Conservation (phyloP, 2,888 invertebrate genomes). For the Lacanobia oleracea region DNA sequence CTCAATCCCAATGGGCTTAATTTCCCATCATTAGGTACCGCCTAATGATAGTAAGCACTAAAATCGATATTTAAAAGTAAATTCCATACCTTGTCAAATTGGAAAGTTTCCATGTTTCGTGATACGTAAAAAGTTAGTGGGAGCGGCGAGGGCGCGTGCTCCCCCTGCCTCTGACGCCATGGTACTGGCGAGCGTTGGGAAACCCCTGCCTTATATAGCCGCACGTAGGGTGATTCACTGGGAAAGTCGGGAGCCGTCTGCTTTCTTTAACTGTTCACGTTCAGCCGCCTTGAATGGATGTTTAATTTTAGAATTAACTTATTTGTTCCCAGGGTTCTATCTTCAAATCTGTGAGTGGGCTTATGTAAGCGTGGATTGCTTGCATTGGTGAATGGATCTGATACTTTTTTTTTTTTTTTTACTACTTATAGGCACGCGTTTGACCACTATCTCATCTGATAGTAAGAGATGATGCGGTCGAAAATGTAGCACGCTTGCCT, state of each 20-base stretch:
- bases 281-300: slow-evolving; percentile 46
- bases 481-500: no score
- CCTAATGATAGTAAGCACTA: slow-evolving; percentile 43
- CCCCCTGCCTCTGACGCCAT: slow-evolving; percentile 53
- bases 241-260: slow-evolving; percentile 54
- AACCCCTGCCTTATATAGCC: slow-evolving; percentile 82
- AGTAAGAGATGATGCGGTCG: no score
- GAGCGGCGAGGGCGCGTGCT: slow-evolving; percentile 64
- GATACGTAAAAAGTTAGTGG: slow-evolving; percentile 85
- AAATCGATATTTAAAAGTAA: slow-evolving; percentile 43
- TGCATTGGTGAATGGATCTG: neutral
- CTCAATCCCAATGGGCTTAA: slow-evolving; percentile 27
- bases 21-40: slow-evolving; percentile 30
- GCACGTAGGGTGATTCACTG: slow-evolving; percentile 72
- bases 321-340: neutral
- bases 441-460: no score
- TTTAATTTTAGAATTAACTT: slow-evolving; percentile 52
- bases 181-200: slow-evolving; percentile 73
- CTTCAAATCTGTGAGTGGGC: neutral
- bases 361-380: neutral
- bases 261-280: slow-evolving; percentile 28
- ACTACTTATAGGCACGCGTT: no score
- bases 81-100: slow-evolving; percentile 74
- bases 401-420: neutral
- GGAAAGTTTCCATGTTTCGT: slow-evolving; percentile 78